Conservation (phyloP, 2,113 vertebrate genomes). For the Vidua macroura region DNA sequence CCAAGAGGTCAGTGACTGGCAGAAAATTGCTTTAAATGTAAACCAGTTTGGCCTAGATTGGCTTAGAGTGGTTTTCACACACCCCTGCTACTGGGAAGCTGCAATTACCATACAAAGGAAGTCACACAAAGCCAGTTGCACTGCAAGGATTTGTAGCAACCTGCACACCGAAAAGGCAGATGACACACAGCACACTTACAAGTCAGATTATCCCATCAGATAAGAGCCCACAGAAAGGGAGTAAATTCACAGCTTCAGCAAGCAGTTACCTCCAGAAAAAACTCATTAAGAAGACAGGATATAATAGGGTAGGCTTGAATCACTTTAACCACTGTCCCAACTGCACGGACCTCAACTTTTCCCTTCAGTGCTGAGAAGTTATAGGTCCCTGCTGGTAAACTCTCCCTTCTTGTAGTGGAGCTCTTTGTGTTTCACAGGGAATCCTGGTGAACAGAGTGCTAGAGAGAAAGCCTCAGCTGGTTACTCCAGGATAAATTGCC, state of each 20-base stretch:
- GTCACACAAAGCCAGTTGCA: neutral
- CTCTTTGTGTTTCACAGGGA: neutral
- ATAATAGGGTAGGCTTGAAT: neutral
- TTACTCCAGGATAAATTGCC: accelerated
- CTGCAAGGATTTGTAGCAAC: neutral
- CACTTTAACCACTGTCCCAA: neutral
- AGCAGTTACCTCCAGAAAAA: neutral
- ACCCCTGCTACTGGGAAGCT: neutral
- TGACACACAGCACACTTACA: neutral
- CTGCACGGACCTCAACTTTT: neutral
- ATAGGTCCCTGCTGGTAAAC: neutral
- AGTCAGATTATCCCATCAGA: neutral
- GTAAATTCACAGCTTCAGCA: neutral
- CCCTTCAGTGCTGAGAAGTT: neutral
- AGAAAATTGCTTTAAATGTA: neutral
- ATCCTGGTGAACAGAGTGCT: neutral
- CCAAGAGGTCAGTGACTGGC: neutral
- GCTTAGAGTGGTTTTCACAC: neutral
- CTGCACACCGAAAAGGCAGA: neutral
- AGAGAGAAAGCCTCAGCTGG: neutral
- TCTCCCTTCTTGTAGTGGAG: neutral
- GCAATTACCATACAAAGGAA: constrained; percentile 11
- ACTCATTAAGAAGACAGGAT: neutral
- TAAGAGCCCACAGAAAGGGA: neutral
- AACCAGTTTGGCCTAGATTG: neutral